Conservation (phyloP, 1,140 invertebrate species). For the Nephila pilipes region DNA sequence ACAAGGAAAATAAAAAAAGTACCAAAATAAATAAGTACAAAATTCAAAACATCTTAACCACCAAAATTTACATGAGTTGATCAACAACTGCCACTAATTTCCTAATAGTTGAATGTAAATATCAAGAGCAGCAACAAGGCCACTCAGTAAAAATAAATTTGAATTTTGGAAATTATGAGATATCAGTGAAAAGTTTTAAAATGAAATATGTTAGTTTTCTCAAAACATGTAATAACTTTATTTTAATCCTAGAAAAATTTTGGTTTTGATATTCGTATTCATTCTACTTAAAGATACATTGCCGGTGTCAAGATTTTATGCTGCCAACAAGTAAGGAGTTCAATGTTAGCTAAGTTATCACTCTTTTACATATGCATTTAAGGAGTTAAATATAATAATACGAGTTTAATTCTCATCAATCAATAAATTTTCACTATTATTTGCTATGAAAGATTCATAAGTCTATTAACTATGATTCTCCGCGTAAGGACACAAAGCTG, state of each 20-base stretch:
- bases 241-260: not conserved
- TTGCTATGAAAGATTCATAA: too few species aligned
- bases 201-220: not conserved
- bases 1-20: slow-evolving; percentile 9
- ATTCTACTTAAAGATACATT: too few species aligned
- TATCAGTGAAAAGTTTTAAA: not conserved
- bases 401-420: too few species aligned
- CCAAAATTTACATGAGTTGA: slow-evolving; percentile 28
- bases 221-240: not conserved
- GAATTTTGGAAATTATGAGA: not conserved
- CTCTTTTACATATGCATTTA: too few species aligned
- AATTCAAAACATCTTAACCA: slow-evolving; percentile 35
- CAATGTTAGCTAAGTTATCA: too few species aligned
- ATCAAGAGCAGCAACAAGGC: not conserved
- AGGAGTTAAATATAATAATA: too few species aligned
- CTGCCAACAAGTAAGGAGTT: too few species aligned
- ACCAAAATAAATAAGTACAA: slow-evolving; percentile 24
- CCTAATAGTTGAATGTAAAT: slow-evolving; percentile 19
- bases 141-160: not conserved
- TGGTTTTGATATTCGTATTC: not conserved
- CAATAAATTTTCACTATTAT: too few species aligned
- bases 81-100: slow-evolving; percentile 26
- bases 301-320: too few species aligned
- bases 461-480: too few species aligned
- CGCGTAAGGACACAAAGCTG: too few species aligned